Evolutionary conservation across 37 sponge, comb jelly and placozoan genomes (phyloP).

Genomic region (Geodia barretti): DNA sequence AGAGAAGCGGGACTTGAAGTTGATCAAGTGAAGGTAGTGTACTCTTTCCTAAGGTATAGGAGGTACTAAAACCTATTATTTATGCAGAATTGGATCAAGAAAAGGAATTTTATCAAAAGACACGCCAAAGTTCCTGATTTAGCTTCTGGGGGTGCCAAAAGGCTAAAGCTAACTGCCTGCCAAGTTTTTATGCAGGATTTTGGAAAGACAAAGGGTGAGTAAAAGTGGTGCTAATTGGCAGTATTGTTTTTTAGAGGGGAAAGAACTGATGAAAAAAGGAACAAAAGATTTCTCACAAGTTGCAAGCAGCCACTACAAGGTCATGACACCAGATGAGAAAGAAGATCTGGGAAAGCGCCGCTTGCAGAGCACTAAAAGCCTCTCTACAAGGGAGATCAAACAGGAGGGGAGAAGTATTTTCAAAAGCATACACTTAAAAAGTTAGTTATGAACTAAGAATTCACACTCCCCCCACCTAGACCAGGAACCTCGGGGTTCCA

Average conservation of each 20-base stretch:
- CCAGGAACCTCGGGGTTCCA: neutral
- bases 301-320: neutral
- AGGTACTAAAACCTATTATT: neutral
- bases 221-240: neutral
- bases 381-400: neutral
- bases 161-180: neutral
- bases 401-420: neutral
- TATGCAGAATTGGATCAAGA: neutral
- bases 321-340: neutral
- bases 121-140: neutral
- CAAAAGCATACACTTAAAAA: too few relatives aligned
- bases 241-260: neutral
- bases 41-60: too few relatives aligned
- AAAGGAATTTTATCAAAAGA: neutral
- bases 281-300: neutral
- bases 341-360: neutral
- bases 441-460: too few relatives aligned
- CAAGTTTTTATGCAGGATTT: neutral
- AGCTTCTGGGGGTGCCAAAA: neutral
- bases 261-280: neutral
- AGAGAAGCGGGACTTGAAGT: neutral
- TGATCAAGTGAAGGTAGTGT: neutral
- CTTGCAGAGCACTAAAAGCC: neutral
- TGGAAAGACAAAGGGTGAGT: neutral
- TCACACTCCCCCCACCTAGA: too few relatives aligned